Base-by-base conservation (phyloP, 2,113 vertebrate species). In the Choloepus hoffmanni region DNA sequence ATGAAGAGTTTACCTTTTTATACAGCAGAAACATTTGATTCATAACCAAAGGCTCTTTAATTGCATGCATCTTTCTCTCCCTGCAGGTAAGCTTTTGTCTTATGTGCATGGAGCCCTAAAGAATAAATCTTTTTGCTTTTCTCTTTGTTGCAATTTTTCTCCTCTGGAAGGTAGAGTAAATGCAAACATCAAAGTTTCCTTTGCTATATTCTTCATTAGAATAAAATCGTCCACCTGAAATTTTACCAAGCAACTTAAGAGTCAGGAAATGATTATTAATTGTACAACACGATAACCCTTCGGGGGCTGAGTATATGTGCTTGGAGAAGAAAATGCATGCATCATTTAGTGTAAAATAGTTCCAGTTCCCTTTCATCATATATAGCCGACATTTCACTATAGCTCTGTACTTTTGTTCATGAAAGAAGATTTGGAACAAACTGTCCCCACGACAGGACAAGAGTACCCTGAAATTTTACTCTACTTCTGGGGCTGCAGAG, bases 221-320 rank as follows among this genome's bases (percentile, higher is more conserved):
- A 30, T 26, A 63, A 92, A 40, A 74, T 14, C 19, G 23, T 28
- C 26, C 6, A 40, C 33, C 11, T 40, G 43, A 30, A 23, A 28
- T 43, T 53, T 33, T 53, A 5, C 4, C 15, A 24, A 65, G 12
- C 5, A 5, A 28, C 9, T 36, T 53, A 55, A 30, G n/a, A 9
- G 26, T 23, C 24, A 30, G 14, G 13, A 30, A 77, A 77, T 8
- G 23, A 19, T 30, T n/a, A 14, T 18, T 48, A 18, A 62, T 48
- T 18, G 2, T 14, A 11, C 0, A 2, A 43, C 5, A 12, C 24
- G 30, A 8, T 7, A 10, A 16, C 24, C 21, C 55, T 7, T 8
- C 1, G 19, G 28, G 12, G 28, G 74, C 43, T 15, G 16, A 2
- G 15, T 16, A 13, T 2, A 6, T 26, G 40, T 30, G 16, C 13